These are phyloP conservation scores for Anolis carolinensis DNA, from an alignment of 2,113 vertebrate species.

Conservation along the genomic window DNA sequence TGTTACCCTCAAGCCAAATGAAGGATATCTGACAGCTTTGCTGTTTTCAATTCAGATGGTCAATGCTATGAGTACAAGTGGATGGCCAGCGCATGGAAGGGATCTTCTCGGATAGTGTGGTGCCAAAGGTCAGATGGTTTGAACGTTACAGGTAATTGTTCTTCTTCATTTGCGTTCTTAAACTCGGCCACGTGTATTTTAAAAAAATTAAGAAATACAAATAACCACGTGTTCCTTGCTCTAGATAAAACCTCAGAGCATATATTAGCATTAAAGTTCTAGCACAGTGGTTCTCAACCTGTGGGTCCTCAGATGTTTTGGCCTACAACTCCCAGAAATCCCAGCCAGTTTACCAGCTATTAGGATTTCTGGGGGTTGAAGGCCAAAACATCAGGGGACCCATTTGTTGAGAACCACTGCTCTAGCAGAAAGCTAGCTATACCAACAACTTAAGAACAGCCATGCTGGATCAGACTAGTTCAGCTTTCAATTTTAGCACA, in stretches of 20 bases:
- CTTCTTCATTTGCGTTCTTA: slow-evolving; percentile 2
- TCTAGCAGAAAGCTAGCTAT: not conserved
- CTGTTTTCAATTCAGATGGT: slow-evolving; percentile 79
- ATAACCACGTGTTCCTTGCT: not conserved
- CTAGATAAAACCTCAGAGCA: not conserved
- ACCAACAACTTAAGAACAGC: not conserved
- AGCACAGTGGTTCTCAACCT: no score
- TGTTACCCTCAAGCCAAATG: not conserved
- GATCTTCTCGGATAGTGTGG: slow-evolving; percentile 86
- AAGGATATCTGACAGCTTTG: not conserved
- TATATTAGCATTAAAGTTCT: not conserved
- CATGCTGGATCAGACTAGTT: no score
- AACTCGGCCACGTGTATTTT: not conserved
- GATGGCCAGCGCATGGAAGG: slow-evolving; percentile 89
- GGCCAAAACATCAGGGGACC: no score
- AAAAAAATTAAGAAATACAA: not conserved
- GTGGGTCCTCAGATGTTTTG: no score
- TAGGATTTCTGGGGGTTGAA: no score
- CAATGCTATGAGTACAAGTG: slow-evolving; percentile 94
- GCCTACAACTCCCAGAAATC: no score
- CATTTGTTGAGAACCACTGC: no score
- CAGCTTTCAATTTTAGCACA: not conserved
- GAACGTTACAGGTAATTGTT: slow-evolving; percentile 90
- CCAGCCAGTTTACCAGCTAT: no score
- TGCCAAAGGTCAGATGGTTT: slow-evolving; percentile 96